Evolutionary conservation across 2,888 invertebrate genomes (phyloP), one percentile per base, ranked within the genome.

Genomic region (Didymodactylos carnosus): DNA sequence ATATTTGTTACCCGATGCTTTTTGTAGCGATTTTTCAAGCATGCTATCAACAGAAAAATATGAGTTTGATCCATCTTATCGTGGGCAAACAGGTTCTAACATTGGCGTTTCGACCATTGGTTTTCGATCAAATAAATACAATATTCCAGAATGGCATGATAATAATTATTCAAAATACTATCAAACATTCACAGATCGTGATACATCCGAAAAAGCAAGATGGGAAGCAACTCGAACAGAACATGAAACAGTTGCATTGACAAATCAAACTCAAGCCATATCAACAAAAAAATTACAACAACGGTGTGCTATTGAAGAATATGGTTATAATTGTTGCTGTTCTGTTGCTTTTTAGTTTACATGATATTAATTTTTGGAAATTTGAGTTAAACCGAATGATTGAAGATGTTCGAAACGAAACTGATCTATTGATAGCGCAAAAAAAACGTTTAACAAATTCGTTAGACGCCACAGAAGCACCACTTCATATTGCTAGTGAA

Each of bases 291-390:
- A 72, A 35, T 77, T 83, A 62, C 62, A 62, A 10, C 62, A 62
- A 35, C 62, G 62, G 62, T 62, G 8, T 35, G 35, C 19, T 3
- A 5, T 25, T 53, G 13, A 3, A 16, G n/a, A n/a, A n/a, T n/a
- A n/a, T n/a, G n/a, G n/a, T n/a, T n/a, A n/a, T n/a, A n/a, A n/a
- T n/a, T n/a, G n/a, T n/a, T n/a, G n/a, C n/a, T n/a, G n/a, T n/a
- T n/a, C n/a, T n/a, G n/a, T n/a, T n/a, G n/a, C n/a, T 10, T 19
- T 62, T 82, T 75, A 78, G 83, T 72, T 78, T 82, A 69, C 80
- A 82, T 72, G 83, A 83, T 76, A 81, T 83, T 73, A 80, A 82
- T 73, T 83, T 82, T 77, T 83, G 83, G 83, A 83, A 83, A 76
- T 79, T 77, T 75, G 83, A 83, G 76, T 77, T 83, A 53, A 79